Evolutionary conservation across 2,888 invertebrate species (phyloP), one percentile per base, ranked within the genome.

Genomic region (Limnephilus auricula): DNA sequence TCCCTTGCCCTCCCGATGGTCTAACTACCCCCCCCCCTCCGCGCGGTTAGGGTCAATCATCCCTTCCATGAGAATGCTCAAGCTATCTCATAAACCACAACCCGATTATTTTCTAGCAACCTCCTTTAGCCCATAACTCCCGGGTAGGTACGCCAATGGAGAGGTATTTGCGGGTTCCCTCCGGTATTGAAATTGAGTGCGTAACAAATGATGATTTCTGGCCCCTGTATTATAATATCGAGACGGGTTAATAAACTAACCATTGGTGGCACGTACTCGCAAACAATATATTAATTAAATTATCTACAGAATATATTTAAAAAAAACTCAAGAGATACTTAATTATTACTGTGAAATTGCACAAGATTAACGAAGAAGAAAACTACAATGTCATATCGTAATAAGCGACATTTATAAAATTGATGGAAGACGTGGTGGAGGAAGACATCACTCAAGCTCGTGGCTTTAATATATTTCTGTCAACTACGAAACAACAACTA

Each of bases 141-240:
- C 65, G 2, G 25, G n/a, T 25, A 65, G 86, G 86, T 86, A 50
- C 86, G 86, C 89, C 89, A 30, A 82, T 34, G 89, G 40, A 45
- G 50, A 65, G 30, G 65, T 65, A 65, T 25, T 0, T 89, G 37
- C 85, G 85, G 78, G 40, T 34, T 34, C 34, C 65, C 34, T 31
- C 84, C 79, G 2, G 82, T 82, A 45, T 89, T 89, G 80, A 90
- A 90, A 84, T 90, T 90, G 65, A 86, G 90, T 86, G 85, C 85
- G 31, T 85, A 86, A 85, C 90, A 79, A 90, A 90, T 90, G 90
- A 85, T 90, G n/a, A 84, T 90, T 79, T 79, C 50, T 90, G 15
- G 30, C 65, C 12, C 65, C 32, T 9, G 40, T 82, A 34, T 90
- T 50, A n/a, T 78, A 84, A 31, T 37, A 65, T 40, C 79, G 6